phyloP scores from a whole-genome alignment of 2,797 vertebrate genomes.

The Myoxocephalus aenaeus region DNA sequence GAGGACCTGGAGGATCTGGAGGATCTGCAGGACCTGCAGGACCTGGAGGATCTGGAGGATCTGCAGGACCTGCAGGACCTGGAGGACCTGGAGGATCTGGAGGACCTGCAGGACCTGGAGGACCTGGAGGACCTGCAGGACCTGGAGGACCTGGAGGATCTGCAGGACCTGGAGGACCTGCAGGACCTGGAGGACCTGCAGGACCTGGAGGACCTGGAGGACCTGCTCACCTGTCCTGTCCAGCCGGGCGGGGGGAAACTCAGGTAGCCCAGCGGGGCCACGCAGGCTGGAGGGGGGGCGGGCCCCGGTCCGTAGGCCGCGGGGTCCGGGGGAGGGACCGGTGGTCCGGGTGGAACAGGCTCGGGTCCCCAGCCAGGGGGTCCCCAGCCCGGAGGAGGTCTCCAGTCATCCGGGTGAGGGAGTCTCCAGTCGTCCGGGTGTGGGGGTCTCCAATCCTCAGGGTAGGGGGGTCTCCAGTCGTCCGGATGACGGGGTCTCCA shows the following conservation, averaged over 20 bases:
- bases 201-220: background rate
- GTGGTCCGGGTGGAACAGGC: background rate
- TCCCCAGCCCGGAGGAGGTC: slow-evolving; percentile 16
- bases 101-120: no score
- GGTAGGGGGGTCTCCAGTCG: slow-evolving; percentile 4
- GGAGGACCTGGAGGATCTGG: no score
- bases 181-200: no score
- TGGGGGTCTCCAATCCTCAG: slow-evolving; percentile 16
- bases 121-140: no score
- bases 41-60: no score
- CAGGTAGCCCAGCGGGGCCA: slow-evolving; percentile 29
- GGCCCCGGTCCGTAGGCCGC: slow-evolving; percentile 13
- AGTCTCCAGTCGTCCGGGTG: slow-evolving; percentile 21
- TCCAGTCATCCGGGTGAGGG: slow-evolving; percentile 17
- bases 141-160: no score
- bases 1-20: no score
- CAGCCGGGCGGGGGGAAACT: slow-evolving; percentile 50
- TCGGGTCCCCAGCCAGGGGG: slow-evolving; percentile 48
- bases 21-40: no score
- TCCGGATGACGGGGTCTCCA: background rate
- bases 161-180: no score
- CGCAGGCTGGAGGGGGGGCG: slow-evolving; percentile 14
- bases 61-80: no score
- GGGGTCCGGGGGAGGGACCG: slow-evolving; percentile 36
- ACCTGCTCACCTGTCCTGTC: slow-evolving; percentile 62